Conservation (phyloP, 2,113 vertebrate genomes). For the Aphelocoma coerulescens region DNA sequence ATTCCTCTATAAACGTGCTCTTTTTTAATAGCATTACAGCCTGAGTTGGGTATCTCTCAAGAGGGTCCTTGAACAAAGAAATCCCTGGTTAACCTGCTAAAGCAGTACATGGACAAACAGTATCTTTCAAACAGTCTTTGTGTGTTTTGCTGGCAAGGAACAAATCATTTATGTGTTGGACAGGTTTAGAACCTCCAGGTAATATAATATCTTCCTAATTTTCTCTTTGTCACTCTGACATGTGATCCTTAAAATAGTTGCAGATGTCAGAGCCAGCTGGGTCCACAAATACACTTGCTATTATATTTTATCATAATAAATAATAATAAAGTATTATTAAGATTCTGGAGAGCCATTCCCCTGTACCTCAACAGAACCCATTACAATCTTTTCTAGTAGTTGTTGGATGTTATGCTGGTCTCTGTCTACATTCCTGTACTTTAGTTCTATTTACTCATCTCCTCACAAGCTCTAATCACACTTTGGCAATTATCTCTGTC, state of each 20-base stretch:
- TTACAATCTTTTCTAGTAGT: not conserved
- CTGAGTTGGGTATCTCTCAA: not conserved
- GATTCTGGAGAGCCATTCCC: not conserved
- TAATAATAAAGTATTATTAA: not conserved
- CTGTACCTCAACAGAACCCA: not conserved
- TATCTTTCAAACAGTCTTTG: not conserved
- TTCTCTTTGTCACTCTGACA: not conserved
- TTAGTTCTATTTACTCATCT: not conserved
- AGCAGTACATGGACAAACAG: not conserved
- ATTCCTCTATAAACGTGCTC: not conserved
- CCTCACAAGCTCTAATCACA: not conserved
- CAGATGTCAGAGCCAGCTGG: not conserved
- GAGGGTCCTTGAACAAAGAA: not conserved
- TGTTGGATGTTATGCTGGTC: not conserved
- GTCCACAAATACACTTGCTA: not conserved
- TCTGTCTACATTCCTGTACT: not conserved
- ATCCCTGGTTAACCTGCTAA: not conserved
- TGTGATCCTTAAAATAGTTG: not conserved
- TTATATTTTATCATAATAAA: not conserved
- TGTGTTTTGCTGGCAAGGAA: not conserved
- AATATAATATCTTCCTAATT: not conserved
- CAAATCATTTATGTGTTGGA: not conserved
- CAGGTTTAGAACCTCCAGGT: not conserved
- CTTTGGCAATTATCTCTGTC: not conserved
- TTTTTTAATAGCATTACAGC: not conserved